Base-by-base conservation (phyloP, 2,797 vertebrate species). In the Platalea minor region DNA sequence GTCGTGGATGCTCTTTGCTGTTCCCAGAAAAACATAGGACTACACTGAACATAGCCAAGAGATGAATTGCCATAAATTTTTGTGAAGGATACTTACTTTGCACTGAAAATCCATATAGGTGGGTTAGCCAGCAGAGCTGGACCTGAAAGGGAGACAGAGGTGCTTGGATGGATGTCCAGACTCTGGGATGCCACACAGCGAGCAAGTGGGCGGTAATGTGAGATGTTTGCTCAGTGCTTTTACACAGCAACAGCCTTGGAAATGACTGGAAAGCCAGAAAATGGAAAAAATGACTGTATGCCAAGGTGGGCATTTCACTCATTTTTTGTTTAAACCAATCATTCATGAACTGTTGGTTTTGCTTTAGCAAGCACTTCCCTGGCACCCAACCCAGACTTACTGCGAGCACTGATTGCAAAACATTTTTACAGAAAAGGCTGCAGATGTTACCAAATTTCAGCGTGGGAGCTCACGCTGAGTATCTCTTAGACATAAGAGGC, bases 391-490 rank as follows among this genome's bases (percentile, higher is more conserved):
- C 60, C 79, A 72, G 64, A 54, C 16, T 51, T 7, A 17, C 11
- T 39, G 41, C 76, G 7, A 57, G 29, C 39, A 46, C 7, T 15
- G 39, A 70, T 0, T 43, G 43, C 60, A 39, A 45, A 81, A 35
- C 23, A 29, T 11, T 77, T 74, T 37, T 60, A 23, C 18, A 45
- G 56, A 20, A 92, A 65, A 18, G 25, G 21, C 23, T 53, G 50
- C 78, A 64, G 28, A 23, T 28, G 19, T 46, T 88, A 28, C 67
- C 17, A 6, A 7, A 39, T 78, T 64, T 77, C 28, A 29, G 1
- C 0, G 0, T 19, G 7, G 2, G 17, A 65, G 13, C 21, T 19
- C 31, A 56, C 28, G 11, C 13, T 2, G 19, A 43, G 25, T 7
- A 6, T 51, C 39, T 50, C 10, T 48, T 18, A 35, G n/a, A 43